Base-by-base conservation (phyloP, 2,888 invertebrate species). In the Noctua pronuba region DNA sequence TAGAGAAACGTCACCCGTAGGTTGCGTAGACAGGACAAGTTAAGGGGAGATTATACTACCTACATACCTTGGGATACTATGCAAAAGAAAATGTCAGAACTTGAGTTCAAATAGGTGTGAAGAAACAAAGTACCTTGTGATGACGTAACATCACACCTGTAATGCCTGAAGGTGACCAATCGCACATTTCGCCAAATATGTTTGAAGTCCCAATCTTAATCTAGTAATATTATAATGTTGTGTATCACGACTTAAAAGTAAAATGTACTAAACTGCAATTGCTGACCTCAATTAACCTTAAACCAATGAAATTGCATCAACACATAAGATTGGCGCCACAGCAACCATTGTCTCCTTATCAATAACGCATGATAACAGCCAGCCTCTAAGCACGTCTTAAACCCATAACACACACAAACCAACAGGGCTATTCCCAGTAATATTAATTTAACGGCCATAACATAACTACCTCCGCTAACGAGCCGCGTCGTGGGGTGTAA, bases 361-460 rank as follows among this genome's bases (percentile, higher is more conserved):
- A 71, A 46, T 69, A 71, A 71, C 72, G 35, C 41, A 70, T 41
- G 64, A 70, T 71, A 71, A 31, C 62, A 55, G 46, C 72, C 55
- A 60, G 28, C 6, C 41, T 10, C 21, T 13, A 46, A 55, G 31
- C 81, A 68, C 79, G 73, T 83, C 67, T 79, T 46, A 73, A 71
- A 49, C 70, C 73, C 71, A 73, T 83, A 77, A 77, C 70, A 55
- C 72, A 52, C 68, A 80, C 46, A 31, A 68, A 65, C 69, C 35
- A 49, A 70, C 70, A 41, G 24, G 35, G 52, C 58, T 13, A 60
- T 46, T 72, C 49, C 31, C 55, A 21, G 62, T 70, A 52, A 86
- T 87, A 86, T 86, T 88, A 79, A 87, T 81, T 73, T 78, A 84
- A 86, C 68, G 74, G n/a, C 18, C 58, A 68, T 81, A 60, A 81